Evolutionary conservation across 2,888 invertebrate species (phyloP).

Genomic region (Gymnocheta viridis): DNA sequence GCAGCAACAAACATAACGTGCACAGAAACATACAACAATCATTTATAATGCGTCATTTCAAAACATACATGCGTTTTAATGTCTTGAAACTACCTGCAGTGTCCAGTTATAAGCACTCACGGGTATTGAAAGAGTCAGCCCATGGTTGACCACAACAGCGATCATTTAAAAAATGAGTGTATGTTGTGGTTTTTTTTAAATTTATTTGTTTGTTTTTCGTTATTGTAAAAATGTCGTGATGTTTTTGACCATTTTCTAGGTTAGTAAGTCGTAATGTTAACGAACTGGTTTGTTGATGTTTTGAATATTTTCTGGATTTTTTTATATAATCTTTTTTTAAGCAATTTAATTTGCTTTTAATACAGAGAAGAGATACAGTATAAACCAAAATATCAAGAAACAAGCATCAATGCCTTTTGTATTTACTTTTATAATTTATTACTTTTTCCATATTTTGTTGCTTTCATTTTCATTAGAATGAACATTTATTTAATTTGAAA

Average conservation of each 20-base stretch:
- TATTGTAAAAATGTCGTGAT: constrained; percentile 55
- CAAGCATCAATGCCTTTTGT: background rate
- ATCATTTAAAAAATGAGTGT: constrained; percentile 17
- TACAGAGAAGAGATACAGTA: background rate
- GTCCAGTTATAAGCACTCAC: background rate
- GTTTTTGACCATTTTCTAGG: constrained; percentile 72
- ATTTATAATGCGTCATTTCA: constrained; percentile 40
- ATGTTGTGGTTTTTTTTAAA: background rate
- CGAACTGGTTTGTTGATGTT: constrained; percentile 70
- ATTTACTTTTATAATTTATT: constrained; percentile 17
- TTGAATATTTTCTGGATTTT: constrained; percentile 45
- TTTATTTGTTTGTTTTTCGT: background rate
- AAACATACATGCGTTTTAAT: constrained; percentile 31
- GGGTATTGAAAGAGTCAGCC: constrained; percentile 18
- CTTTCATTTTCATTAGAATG: constrained; percentile 59
- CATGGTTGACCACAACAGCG: constrained; percentile 3
- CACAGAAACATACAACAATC: constrained; percentile 17
- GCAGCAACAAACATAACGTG: background rate
- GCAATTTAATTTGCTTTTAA: constrained; percentile 3
- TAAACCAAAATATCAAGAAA: background rate
- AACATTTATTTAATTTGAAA: constrained; percentile 14
- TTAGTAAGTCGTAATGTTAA: constrained; percentile 70
- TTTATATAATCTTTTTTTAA: background rate
- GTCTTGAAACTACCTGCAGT: constrained; percentile 5
- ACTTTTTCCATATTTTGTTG: background rate